Evolutionary conservation across 2,797 vertebrate genomes (phyloP).

Genomic region (Sus cebifrons): DNA sequence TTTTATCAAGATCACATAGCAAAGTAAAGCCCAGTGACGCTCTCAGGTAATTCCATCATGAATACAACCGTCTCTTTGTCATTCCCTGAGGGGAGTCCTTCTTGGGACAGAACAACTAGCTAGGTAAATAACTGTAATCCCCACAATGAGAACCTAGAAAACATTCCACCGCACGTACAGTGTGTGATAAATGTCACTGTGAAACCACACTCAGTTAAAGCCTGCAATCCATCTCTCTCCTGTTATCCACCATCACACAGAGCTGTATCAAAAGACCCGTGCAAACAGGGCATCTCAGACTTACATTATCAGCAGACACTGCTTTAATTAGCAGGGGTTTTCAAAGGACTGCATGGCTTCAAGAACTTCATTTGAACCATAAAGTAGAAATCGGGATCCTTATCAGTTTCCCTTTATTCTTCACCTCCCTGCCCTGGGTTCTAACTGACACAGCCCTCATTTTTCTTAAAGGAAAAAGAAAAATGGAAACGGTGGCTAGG

Average conservation of each 20-base stretch:
- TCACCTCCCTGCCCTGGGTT: not conserved
- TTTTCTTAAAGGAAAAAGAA: slow-evolving; percentile 58
- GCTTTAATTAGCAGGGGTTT: slow-evolving; percentile 76
- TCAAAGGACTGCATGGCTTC: slow-evolving; percentile 76
- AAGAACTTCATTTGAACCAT: slow-evolving; percentile 71
- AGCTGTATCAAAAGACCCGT: slow-evolving; percentile 78
- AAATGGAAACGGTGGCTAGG: slow-evolving; percentile 39
- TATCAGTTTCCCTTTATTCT: slow-evolving; percentile 63
- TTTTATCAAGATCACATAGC: slow-evolving; percentile 64
- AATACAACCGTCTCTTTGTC: slow-evolving; percentile 47
- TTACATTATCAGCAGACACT: slow-evolving; percentile 75
- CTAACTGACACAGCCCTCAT: slow-evolving; percentile 13
- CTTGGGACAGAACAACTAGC: slow-evolving; percentile 43
- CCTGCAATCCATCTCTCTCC: slow-evolving; percentile 55
- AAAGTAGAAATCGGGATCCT: slow-evolving; percentile 68
- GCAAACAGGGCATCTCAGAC: slow-evolving; percentile 63
- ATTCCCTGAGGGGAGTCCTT: not conserved
- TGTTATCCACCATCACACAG: slow-evolving; percentile 69
- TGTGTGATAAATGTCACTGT: slow-evolving; percentile 75
- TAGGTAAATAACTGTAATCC: slow-evolving; percentile 64
- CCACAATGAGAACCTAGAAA: slow-evolving; percentile 72
- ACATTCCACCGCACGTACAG: slow-evolving; percentile 46
- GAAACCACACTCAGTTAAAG: slow-evolving; percentile 59
- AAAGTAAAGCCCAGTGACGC: slow-evolving; percentile 54
- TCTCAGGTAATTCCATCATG: slow-evolving; percentile 39